Percentiles rank a stretch among this genome's conserved stretches.
phyloP scores from a whole-genome alignment of 1,140 invertebrate genomes.

The Bombus cullumanus region DNA sequence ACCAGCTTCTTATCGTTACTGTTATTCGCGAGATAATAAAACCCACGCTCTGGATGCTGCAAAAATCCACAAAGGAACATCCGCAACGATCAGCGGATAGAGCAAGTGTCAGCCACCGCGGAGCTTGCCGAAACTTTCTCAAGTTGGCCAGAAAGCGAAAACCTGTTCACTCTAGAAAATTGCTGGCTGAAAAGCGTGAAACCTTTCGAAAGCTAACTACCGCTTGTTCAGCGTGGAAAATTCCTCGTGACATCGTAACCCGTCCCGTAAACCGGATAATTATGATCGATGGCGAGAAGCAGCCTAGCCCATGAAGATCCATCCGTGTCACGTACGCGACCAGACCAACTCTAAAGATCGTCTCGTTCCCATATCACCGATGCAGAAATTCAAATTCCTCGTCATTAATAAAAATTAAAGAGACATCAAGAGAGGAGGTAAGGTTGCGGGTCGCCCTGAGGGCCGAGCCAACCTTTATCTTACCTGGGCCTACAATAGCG shows the following conservation, averaged over 20 bases:
- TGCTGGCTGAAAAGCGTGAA: not conserved
- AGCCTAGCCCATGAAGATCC: conserved; percentile 24
- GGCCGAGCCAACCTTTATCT: conserved; percentile 79
- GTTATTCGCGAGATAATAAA: too few relatives aligned
- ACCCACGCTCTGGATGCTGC: too few relatives aligned
- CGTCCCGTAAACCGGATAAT: conserved; percentile 71
- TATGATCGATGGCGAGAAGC: conserved; percentile 75
- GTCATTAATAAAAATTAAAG: conserved; percentile 84
- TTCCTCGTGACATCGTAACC: conserved; percentile 52
- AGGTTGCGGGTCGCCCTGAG: conserved; percentile 32
- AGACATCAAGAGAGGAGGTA: conserved; percentile 75
- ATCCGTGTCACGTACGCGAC: conserved; percentile 33
- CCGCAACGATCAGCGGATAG: not conserved
- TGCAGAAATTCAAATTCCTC: conserved; percentile 82
- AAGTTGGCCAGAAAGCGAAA: not conserved
- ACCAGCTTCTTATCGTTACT: too few relatives aligned
- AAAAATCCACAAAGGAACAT: not conserved
- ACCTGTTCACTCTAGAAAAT: not conserved
- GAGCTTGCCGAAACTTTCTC: not conserved
- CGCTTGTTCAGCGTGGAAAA: conserved; percentile 28
- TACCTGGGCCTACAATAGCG: conserved; percentile 82
- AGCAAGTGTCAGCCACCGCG: not conserved
- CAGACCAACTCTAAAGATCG: not conserved
- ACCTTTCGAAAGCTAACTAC: not conserved
- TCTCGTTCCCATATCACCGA: conserved; percentile 82